Percentiles rank a stretch among this genome's conserved stretches.
Conservation (phyloP, 2,113 vertebrate species). For the Hoplias malabaricus region DNA sequence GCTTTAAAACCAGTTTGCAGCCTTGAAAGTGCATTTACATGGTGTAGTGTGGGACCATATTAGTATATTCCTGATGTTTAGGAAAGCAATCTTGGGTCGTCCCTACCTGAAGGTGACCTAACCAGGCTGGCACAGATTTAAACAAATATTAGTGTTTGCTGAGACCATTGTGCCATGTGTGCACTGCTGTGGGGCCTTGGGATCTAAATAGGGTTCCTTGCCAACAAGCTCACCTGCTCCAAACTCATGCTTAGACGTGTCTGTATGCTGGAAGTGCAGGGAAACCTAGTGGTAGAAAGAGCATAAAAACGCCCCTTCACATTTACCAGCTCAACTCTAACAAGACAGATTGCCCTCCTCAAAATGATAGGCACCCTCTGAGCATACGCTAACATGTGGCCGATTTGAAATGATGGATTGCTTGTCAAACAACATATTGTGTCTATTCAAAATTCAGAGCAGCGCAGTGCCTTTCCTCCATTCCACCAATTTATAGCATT, state of each 20-base stretch:
- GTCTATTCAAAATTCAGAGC: conserved; percentile 11
- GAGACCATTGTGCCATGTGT: background rate
- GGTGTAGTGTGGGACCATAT: no score
- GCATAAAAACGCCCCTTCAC: background rate
- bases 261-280: background rate
- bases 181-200: background rate
- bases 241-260: background rate
- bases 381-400: conserved; percentile 17
- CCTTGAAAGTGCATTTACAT: no score
- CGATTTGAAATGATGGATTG: conserved; percentile 26
- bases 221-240: background rate
- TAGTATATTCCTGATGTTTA: no score
- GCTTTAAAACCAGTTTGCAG: no score
- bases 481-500: conserved; percentile 29
- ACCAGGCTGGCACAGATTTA: background rate
- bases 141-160: background rate
- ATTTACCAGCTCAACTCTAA: background rate
- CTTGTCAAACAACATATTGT: conserved; percentile 12
- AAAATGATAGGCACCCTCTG: background rate
- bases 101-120: background rate
- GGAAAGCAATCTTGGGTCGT: background rate
- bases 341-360: background rate
- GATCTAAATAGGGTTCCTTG: background rate
- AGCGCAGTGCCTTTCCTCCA: background rate
- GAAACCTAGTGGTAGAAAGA: background rate